Percentiles rank a stretch among this genome's conserved stretches.
phyloP scores from a whole-genome alignment of 2,888 invertebrate species.

The Linnaemya vulpina region DNA sequence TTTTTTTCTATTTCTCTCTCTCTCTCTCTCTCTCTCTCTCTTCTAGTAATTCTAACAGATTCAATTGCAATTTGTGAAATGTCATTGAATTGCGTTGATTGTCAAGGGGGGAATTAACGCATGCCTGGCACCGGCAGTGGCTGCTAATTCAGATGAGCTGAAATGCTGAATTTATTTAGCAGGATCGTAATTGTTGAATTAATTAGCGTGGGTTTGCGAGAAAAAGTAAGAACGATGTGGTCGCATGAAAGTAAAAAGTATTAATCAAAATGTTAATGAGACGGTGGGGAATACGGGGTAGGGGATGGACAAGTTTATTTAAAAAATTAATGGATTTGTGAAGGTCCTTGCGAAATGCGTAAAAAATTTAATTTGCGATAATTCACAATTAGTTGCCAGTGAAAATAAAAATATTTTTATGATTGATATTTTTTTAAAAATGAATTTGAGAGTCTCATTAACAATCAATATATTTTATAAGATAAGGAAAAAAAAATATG shows the following conservation, averaged over 20 bases:
- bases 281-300: background rate
- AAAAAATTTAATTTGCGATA: no score
- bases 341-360: no score
- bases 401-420: no score
- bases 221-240: slow-evolving; percentile 13
- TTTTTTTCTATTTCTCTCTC: slow-evolving; percentile 3
- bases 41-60: slow-evolving; percentile 45
- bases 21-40: slow-evolving; percentile 1
- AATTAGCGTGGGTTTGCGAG: slow-evolving; percentile 15
- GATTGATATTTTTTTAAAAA: no score
- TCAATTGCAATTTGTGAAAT: slow-evolving; percentile 66
- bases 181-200: background rate
- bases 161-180: slow-evolving; percentile 22
- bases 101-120: slow-evolving; percentile 32
- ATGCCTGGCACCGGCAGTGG: background rate
- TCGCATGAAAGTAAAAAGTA: background rate
- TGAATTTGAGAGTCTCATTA: no score
- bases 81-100: slow-evolving; percentile 64
- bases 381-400: no score
- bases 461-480: no score
- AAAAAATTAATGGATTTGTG: no score
- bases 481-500: no score
- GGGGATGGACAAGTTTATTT: no score
- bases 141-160: slow-evolving; percentile 6
- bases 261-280: background rate